These are phyloP conservation scores for Dermolepida albohirtum DNA, from an alignment of 2,888 invertebrate genomes.

Conservation along the genomic window DNA sequence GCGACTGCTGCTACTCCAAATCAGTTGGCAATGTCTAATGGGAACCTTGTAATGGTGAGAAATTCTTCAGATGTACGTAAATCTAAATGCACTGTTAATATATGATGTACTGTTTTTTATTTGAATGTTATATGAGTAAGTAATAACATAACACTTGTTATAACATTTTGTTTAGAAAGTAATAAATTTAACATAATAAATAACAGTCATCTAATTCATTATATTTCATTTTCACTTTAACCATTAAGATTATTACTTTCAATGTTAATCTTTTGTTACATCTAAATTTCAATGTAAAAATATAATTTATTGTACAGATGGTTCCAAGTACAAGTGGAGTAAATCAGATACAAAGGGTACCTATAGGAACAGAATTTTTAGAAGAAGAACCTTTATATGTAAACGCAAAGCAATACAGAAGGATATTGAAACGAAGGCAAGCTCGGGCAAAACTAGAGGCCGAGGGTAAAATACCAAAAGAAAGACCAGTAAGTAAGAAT, in stretches of 20 bases:
- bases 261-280: no score
- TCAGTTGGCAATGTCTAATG: constrained; percentile 72
- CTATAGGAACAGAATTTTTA: constrained; percentile 72
- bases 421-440: constrained; percentile 93
- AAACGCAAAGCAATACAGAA: constrained; percentile 97
- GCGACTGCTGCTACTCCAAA: constrained; percentile 66
- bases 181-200: no score
- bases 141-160: neutral
- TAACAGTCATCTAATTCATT: constrained; percentile 18
- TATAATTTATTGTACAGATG: constrained; percentile 66
- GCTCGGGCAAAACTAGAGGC: constrained; percentile 96
- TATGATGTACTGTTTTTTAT: constrained; percentile 34
- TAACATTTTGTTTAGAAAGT: neutral
- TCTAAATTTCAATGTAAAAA: neutral
- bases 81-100: constrained; percentile 37
- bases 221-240: constrained; percentile 9
- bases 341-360: constrained; percentile 70
- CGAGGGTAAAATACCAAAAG: constrained; percentile 95
- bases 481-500: constrained; percentile 78
- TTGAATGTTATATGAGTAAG: constrained; percentile 16
- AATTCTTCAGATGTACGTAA: constrained; percentile 61
- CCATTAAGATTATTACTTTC: no score
- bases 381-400: constrained; percentile 98
- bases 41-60: constrained; percentile 83
- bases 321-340: constrained; percentile 67